Evolutionary conservation across 1,140 invertebrate species (phyloP).

Genomic region (Linepithema humile): DNA sequence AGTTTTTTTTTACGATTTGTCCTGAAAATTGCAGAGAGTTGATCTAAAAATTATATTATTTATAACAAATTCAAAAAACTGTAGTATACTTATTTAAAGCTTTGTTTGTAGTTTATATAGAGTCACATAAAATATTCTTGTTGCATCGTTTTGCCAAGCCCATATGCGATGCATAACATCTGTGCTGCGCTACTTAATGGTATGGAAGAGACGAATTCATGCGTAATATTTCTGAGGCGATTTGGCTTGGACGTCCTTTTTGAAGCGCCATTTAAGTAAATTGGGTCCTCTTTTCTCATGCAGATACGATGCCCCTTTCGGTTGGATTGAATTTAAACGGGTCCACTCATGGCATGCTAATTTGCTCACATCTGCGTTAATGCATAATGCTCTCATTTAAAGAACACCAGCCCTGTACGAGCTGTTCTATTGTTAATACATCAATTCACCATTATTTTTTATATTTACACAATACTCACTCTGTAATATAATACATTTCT

Average conservation of each 20-base stretch:
- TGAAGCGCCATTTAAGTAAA: constrained; percentile 41
- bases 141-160: background rate
- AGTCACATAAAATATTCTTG: background rate
- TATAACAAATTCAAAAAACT: background rate
- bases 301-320: background rate
- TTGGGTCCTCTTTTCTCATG: constrained; percentile 36
- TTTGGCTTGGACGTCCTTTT: constrained; percentile 26
- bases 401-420: background rate
- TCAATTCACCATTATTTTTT: background rate
- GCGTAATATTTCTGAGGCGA: constrained; percentile 39
- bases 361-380: constrained; percentile 13
- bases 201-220: constrained; percentile 17
- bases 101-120: background rate
- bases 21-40: background rate
- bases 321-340: constrained; percentile 37
- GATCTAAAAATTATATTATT: constrained; percentile 7
- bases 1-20: constrained; percentile 2
- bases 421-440: background rate
- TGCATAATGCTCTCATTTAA: background rate
- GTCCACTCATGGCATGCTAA: constrained; percentile 34
- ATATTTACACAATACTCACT: background rate
- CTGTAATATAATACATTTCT: background rate
- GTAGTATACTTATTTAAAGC: background rate
- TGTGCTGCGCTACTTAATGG: constrained; percentile 7
- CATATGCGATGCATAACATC: constrained; percentile 16